These are phyloP conservation scores for Cardiocondyla obscurior DNA, from an alignment of 1,140 invertebrate species.

Conservation along the genomic window DNA sequence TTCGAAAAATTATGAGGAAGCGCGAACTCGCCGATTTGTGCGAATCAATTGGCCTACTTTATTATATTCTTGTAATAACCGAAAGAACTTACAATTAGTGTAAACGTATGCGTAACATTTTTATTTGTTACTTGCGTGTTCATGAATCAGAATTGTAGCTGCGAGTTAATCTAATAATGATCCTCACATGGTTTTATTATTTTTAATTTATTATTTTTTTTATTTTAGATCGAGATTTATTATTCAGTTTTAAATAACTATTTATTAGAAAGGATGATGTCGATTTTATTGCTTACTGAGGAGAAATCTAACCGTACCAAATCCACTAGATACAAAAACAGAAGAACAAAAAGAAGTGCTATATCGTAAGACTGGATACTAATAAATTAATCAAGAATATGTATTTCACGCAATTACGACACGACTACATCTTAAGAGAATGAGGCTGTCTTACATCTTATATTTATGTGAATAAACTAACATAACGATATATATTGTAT, in stretches of 20 bases:
- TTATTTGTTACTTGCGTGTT: conserved; percentile 59
- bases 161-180: background rate
- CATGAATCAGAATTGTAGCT: conserved; percentile 17
- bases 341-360: conserved; percentile 59
- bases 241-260: conserved; percentile 49
- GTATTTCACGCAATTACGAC: conserved; percentile 78
- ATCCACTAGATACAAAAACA: conserved; percentile 27
- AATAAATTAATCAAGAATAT: conserved; percentile 69
- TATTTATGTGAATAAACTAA: conserved; percentile 70
- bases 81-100: conserved; percentile 67
- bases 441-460: conserved; percentile 76
- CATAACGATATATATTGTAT: conserved; percentile 77
- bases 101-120: conserved; percentile 47
- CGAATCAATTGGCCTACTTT: conserved; percentile 68
- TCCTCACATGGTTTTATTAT: background rate
- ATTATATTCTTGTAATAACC: conserved; percentile 57
- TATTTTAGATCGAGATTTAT: conserved; percentile 28
- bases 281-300: conserved; percentile 22
- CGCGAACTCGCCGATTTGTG: conserved; percentile 1
- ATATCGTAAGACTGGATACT: conserved; percentile 76
- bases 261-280: conserved; percentile 31
- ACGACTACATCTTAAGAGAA: conserved; percentile 72
- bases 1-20: conserved; percentile 11
- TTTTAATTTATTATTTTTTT: too few relatives aligned
- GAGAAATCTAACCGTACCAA: conserved; percentile 52